These are phyloP conservation scores for Hypselothyrea guttata DNA, from an alignment of 2,888 invertebrate species.

Conservation along the genomic window DNA sequence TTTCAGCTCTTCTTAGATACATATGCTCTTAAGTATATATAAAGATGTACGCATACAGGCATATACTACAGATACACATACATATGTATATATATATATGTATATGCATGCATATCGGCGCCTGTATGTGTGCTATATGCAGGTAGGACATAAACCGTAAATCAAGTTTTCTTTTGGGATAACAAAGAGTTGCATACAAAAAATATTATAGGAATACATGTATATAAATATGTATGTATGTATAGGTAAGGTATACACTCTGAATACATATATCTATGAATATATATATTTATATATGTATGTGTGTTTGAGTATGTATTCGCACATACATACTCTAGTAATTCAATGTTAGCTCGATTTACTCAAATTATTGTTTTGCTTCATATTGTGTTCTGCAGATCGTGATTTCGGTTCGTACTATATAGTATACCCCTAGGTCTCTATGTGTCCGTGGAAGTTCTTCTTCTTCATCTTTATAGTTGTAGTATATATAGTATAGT, in stretches of 20 bases:
- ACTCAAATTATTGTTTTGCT: constrained; percentile 31
- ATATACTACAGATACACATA: constrained; percentile 6
- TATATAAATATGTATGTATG: constrained; percentile 58
- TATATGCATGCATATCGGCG: constrained; percentile 22
- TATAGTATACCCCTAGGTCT: constrained; percentile 44
- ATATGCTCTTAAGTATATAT: constrained; percentile 34
- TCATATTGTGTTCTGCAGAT: constrained; percentile 37
- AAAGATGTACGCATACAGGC: constrained; percentile 25
- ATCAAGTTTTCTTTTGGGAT: constrained; percentile 20
- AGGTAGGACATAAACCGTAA: constrained; percentile 51
- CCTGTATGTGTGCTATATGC: constrained; percentile 42
- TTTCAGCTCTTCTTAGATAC: constrained; percentile 63
- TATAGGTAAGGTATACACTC: constrained; percentile 27
- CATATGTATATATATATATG: constrained; percentile 11
- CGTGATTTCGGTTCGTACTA: constrained; percentile 37
- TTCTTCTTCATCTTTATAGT: constrained; percentile 3
- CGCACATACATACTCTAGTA: constrained; percentile 4
- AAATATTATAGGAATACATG: constrained; percentile 64
- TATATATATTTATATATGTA: constrained; percentile 14
- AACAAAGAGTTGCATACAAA: constrained; percentile 50
- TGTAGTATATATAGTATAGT: constrained; percentile 8
- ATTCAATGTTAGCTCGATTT: constrained; percentile 39
- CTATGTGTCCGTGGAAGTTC: constrained; percentile 44
- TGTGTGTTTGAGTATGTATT: constrained; percentile 21
- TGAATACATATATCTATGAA: constrained; percentile 7